phyloP scores from a whole-genome alignment of 2,113 vertebrate species.

The Zonotrichia leucophrys region DNA sequence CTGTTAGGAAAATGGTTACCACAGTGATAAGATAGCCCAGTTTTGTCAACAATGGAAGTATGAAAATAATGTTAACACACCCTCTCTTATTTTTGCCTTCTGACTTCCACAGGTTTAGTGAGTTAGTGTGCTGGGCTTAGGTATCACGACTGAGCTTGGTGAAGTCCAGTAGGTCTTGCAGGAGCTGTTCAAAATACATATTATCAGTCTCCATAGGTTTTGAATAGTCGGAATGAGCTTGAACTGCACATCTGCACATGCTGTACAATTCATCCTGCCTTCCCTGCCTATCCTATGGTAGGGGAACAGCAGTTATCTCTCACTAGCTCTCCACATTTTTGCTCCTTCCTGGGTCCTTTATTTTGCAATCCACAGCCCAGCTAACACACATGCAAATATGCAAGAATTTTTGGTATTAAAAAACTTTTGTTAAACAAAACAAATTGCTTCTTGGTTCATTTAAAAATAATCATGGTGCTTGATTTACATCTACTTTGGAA shows the following conservation, averaged over 20 bases:
- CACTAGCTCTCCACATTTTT: not conserved
- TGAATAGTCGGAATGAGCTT: not conserved
- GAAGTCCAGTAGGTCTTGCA: not conserved
- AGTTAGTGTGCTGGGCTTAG: not conserved
- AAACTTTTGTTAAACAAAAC: not conserved
- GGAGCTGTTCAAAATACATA: not conserved
- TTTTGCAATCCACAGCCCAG: not conserved
- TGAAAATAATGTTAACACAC: not conserved
- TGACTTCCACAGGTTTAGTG: not conserved
- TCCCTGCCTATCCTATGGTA: not conserved
- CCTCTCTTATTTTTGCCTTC: not conserved
- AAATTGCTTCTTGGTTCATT: slow-evolving; percentile 24
- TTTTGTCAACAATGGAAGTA: not conserved
- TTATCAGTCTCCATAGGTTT: not conserved
- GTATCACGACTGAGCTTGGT: not conserved
- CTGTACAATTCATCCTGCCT: not conserved
- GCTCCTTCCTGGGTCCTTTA: not conserved
- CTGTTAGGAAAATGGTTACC: not conserved
- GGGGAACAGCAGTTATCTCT: not conserved
- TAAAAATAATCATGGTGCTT: slow-evolving; percentile 53
- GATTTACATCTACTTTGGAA: slow-evolving; percentile 61
- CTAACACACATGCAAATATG: not conserved
- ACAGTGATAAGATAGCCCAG: not conserved
- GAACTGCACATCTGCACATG: not conserved
- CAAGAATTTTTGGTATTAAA: slow-evolving; percentile 28